Evolutionary conservation across 2,888 invertebrate species (phyloP).

Genomic region (Yponomeuta cagnagella): DNA sequence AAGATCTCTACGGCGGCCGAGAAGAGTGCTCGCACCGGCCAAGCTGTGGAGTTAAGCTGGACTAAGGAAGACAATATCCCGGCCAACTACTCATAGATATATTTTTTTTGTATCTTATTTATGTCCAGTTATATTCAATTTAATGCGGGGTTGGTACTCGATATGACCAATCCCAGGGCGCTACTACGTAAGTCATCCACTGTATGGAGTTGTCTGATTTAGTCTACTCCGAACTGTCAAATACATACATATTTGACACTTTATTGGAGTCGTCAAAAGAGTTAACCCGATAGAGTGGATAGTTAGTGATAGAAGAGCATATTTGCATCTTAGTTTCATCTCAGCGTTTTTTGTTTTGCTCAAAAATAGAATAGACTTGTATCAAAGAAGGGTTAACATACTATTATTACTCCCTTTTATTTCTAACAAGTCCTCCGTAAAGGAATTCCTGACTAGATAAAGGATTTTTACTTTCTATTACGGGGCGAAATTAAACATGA

Average conservation of each 20-base stretch:
- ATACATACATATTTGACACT: no score
- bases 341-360: no score
- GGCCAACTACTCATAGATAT: conserved; percentile 33
- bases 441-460: conserved; percentile 60
- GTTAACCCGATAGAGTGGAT: no score
- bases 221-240: no score
- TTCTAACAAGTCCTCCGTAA: conserved; percentile 28
- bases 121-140: background rate
- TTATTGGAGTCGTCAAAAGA: no score
- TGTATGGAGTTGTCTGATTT: no score
- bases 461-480: conserved; percentile 58
- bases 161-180: conserved; percentile 1
- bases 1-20: conserved; percentile 77
- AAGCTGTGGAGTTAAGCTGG: conserved; percentile 71
- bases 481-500: conserved; percentile 69
- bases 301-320: no score
- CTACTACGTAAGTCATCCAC: no score
- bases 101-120: background rate
- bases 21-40: conserved; percentile 70
- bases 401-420: no score
- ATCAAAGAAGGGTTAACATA: no score
- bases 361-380: no score
- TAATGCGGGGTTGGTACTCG: background rate
- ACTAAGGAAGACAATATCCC: conserved; percentile 51
- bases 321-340: no score